phyloP scores from a whole-genome alignment of 2,888 invertebrate genomes.

The Athalia circularis region DNA sequence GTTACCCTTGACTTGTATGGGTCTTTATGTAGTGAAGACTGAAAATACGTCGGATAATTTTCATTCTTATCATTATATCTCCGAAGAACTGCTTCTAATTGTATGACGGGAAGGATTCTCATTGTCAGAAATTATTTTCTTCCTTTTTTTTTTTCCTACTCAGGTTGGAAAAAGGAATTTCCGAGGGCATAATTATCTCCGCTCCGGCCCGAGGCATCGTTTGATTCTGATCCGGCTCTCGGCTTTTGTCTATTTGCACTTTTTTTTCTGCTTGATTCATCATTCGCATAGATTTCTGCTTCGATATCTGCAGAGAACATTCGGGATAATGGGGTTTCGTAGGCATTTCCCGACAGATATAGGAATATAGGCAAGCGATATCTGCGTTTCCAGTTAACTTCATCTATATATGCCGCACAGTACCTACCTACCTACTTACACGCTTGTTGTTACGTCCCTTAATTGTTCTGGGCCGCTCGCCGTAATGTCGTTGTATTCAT shows the following conservation, averaged over 20 bases:
- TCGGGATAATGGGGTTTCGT: neutral
- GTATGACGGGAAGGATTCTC: too few relatives aligned
- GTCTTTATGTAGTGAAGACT: too few relatives aligned
- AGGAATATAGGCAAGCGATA: neutral
- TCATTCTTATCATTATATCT: too few relatives aligned
- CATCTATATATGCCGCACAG: neutral
- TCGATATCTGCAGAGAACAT: neutral
- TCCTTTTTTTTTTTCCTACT: too few relatives aligned
- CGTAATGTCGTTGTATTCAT: conserved; percentile 27
- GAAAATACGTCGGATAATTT: too few relatives aligned
- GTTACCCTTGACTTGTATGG: too few relatives aligned
- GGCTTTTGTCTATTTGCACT: neutral
- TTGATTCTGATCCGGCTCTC: neutral
- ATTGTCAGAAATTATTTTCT: too few relatives aligned
- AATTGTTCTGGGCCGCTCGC: conserved; percentile 13
- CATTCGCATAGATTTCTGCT: neutral
- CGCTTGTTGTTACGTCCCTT: conserved; percentile 20
- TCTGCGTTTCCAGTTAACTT: conserved; percentile 12
- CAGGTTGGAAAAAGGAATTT: too few relatives aligned
- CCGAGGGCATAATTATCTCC: too few relatives aligned
- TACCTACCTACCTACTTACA: neutral
- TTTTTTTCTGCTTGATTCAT: neutral
- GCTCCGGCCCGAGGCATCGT: neutral
- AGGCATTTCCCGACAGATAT: neutral
- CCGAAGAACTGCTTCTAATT: too few relatives aligned